These are phyloP conservation scores for Rhingia campestris DNA, from an alignment of 2,888 invertebrate species.

Conservation along the genomic window DNA sequence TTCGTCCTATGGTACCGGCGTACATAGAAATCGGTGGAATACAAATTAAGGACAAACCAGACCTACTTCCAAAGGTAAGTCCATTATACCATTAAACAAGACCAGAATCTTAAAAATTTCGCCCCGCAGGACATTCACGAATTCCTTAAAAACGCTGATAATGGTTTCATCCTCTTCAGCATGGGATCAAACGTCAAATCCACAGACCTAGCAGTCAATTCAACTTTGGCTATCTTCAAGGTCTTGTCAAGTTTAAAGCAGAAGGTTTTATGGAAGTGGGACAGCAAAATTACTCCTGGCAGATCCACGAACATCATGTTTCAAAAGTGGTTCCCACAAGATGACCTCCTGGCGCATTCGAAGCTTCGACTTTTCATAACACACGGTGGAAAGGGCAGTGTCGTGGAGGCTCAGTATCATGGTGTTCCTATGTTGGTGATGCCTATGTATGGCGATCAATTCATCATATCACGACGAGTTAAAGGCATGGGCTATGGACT, in stretches of 20 bases:
- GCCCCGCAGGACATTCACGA: conserved; percentile 76
- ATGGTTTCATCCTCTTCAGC: conserved; percentile 81
- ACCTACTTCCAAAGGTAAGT: conserved; percentile 75
- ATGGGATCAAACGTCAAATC: conserved; percentile 78
- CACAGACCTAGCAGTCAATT: conserved; percentile 82
- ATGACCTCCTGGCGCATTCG: conserved; percentile 85
- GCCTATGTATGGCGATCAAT: conserved; percentile 78
- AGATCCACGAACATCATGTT: conserved; percentile 85
- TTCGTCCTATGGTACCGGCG: conserved; percentile 79
- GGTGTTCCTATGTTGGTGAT: conserved; percentile 83
- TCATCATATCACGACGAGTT: conserved; percentile 72
- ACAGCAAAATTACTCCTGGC: conserved; percentile 83
- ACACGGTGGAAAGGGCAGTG: conserved; percentile 86
- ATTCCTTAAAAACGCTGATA: conserved; percentile 77
- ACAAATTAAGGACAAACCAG: conserved; percentile 78
- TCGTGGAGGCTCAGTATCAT: conserved; percentile 85
- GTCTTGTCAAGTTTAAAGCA: conserved; percentile 85
- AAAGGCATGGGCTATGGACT: conserved; percentile 76
- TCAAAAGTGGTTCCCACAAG: conserved; percentile 87
- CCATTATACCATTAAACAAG: background rate
- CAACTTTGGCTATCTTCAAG: conserved; percentile 83
- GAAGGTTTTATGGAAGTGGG: conserved; percentile 86
- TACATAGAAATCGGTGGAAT: conserved; percentile 81
- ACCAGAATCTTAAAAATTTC: background rate
- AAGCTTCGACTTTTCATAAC: conserved; percentile 85